phyloP scores from a whole-genome alignment of 2,888 invertebrate genomes.

The Capitulum mitella region DNA sequence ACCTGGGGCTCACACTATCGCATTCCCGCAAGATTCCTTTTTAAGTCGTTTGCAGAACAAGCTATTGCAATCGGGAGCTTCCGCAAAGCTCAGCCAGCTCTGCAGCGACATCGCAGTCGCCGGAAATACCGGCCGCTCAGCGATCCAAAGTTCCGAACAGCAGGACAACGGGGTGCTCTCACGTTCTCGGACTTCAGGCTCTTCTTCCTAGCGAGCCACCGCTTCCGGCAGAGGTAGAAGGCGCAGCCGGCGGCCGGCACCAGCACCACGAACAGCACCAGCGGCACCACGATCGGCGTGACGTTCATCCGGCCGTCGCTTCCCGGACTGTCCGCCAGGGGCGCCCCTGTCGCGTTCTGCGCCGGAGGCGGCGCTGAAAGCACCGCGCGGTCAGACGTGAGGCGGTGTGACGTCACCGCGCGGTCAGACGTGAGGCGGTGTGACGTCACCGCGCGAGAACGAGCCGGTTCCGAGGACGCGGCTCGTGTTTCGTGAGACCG shows the following conservation, averaged over 20 bases:
- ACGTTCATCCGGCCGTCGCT: neutral
- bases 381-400: too few relatives aligned
- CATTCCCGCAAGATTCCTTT: too few relatives aligned
- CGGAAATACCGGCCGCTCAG: neutral
- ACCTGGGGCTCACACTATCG: too few relatives aligned
- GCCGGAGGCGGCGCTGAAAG: neutral
- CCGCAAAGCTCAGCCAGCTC: neutral
- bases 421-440: too few relatives aligned
- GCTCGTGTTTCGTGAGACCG: too few relatives aligned
- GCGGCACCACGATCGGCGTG: conserved; percentile 27
- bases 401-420: too few relatives aligned
- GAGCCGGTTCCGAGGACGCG: too few relatives aligned
- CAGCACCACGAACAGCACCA: conserved; percentile 28
- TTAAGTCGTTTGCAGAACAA: too few relatives aligned
- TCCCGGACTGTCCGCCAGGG: neutral
- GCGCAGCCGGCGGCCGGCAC: conserved; percentile 17
- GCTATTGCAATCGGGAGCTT: neutral
- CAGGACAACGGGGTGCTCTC: neutral
- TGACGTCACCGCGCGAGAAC: too few relatives aligned
- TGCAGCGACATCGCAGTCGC: neutral
- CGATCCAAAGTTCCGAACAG: neutral
- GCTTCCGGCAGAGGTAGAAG: conserved; percentile 24
- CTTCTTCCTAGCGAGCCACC: conserved; percentile 23
- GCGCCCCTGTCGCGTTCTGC: neutral
- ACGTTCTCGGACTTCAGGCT: neutral